Percentiles rank a stretch among this genome's conserved stretches.
Conservation (phyloP, 2,888 invertebrate species). For the Brenthis ino region DNA sequence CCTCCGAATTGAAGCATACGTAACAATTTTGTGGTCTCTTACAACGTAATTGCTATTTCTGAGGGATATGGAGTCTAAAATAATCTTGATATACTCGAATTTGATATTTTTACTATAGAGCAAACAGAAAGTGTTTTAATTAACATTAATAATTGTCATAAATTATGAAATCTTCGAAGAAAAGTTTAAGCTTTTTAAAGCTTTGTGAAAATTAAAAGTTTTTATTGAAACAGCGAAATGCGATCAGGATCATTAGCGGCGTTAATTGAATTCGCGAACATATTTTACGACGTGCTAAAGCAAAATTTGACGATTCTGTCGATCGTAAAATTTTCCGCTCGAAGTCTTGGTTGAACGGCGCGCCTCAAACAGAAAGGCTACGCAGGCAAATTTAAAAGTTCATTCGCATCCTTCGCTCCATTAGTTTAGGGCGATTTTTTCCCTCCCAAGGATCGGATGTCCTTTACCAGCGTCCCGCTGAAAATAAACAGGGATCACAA, state of each 20-base stretch:
- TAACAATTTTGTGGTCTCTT: background rate
- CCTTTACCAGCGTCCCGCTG: constrained; percentile 47
- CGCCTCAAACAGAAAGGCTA: constrained; percentile 37
- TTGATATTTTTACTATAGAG: too few relatives aligned
- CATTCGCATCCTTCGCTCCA: constrained; percentile 65
- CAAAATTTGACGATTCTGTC: constrained; percentile 36
- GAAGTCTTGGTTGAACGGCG: constrained; percentile 30
- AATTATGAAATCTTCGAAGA: background rate
- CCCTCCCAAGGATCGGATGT: constrained; percentile 53
- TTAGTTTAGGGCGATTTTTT: constrained; percentile 68
- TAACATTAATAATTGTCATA: background rate
- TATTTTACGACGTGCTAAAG: constrained; percentile 30
- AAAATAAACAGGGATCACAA: constrained; percentile 65
- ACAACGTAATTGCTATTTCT: constrained; percentile 5
- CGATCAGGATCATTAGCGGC: constrained; percentile 13
- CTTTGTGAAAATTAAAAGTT: constrained; percentile 6
- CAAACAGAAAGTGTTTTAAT: background rate
- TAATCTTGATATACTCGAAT: background rate
- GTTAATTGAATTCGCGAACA: constrained; percentile 29
- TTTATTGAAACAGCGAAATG: constrained; percentile 10
- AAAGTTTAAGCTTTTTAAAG: background rate
- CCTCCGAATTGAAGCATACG: constrained; percentile 6
- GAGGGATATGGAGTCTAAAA: background rate
- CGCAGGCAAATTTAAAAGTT: constrained; percentile 61
- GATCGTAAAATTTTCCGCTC: constrained; percentile 40